Conservation (phyloP, 1,140 invertebrate genomes). For the Conus betulinus region DNA sequence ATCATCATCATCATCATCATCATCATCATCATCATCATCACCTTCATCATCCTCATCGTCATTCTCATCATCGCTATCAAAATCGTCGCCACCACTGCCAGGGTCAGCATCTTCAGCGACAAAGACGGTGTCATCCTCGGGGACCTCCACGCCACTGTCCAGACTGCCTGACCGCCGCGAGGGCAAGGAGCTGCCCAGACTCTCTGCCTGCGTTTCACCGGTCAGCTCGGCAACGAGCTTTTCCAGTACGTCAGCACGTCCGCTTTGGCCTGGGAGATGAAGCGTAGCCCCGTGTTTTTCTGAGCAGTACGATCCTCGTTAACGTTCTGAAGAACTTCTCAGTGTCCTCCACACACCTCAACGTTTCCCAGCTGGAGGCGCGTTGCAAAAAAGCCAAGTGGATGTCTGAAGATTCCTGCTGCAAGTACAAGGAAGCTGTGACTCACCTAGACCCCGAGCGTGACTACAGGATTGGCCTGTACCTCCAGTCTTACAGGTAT, state of each 20-base stretch:
- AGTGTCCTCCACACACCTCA: background rate
- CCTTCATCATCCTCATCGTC: too few species aligned
- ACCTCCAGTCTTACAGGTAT: conserved; percentile 64
- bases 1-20: too few species aligned
- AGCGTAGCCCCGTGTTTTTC: conserved; percentile 45
- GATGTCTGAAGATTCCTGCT: conserved; percentile 18
- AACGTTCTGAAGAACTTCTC: conserved; percentile 36
- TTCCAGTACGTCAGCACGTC: conserved; percentile 60
- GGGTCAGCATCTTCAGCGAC: too few species aligned
- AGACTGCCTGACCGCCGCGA: too few species aligned
- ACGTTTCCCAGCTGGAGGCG: background rate
- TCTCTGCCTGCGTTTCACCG: conserved; percentile 49
- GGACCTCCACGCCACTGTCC: too few species aligned
- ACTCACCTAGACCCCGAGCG: conserved; percentile 35
- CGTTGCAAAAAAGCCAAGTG: background rate
- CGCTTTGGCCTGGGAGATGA: conserved; percentile 44
- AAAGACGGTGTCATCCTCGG: too few species aligned
- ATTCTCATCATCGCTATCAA: too few species aligned
- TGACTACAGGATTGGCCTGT: conserved; percentile 43
- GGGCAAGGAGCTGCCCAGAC: background rate
- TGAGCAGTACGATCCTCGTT: conserved; percentile 25
- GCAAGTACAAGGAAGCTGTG: conserved; percentile 50
- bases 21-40: too few species aligned
- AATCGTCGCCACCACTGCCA: too few species aligned
- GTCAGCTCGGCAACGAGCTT: conserved; percentile 59